Evolutionary conservation across 2,113 vertebrate genomes (phyloP).

Genomic region (Brienomyrus brachyistius): DNA sequence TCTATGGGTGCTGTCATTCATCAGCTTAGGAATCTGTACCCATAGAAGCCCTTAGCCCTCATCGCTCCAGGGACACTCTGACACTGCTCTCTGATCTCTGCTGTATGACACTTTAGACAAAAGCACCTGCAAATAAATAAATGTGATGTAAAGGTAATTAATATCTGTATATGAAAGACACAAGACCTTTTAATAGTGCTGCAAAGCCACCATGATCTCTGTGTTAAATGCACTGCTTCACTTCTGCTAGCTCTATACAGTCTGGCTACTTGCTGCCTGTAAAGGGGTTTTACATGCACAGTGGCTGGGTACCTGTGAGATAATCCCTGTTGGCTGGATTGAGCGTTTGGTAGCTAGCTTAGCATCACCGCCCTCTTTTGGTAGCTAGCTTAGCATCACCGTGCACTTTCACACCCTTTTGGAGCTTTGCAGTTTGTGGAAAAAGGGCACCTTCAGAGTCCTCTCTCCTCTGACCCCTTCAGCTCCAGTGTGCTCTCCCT

Average conservation of each 20-base stretch:
- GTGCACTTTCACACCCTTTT: background rate
- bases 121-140: background rate
- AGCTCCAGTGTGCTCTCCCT: slow-evolving; percentile 46
- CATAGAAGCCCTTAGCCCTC: background rate
- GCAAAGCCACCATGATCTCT: background rate
- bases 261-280: no score
- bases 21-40: background rate
- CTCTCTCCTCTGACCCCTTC: background rate
- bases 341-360: background rate
- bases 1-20: background rate
- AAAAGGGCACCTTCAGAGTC: background rate
- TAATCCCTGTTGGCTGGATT: background rate
- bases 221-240: background rate
- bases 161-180: background rate
- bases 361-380: background rate
- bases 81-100: background rate
- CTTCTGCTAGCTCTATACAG: background rate
- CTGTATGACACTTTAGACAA: background rate
- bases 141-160: background rate
- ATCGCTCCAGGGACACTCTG: background rate
- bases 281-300: background rate
- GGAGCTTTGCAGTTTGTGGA: background rate
- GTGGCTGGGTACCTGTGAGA: background rate
- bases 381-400: background rate
- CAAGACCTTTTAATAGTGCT: background rate